Base-by-base conservation (phyloP, 2,797 vertebrate genomes). In the Naso thynnoides region DNA sequence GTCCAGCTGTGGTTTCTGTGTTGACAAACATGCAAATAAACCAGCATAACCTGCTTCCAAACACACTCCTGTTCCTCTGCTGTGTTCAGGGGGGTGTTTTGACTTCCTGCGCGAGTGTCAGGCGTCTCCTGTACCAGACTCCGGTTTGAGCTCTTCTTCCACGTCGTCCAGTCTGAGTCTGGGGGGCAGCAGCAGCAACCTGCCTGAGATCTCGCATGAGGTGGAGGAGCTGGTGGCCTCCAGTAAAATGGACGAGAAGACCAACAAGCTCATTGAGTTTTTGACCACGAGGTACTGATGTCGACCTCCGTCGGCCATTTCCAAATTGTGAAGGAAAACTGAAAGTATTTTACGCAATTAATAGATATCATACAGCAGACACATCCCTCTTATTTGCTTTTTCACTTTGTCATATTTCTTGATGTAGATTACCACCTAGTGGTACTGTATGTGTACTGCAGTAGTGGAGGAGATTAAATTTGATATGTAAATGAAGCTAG, bases 141-240 rank as follows among this genome's bases (percentile, higher is more conserved):
- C 98, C 0, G 98, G 98, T 1, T 89, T 99, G 68, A 99, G 97
- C 78, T 99, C 97, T 53, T 99, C 97, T 10, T 98, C 98, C 8
- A 98, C 98, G 10, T 98, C 97, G 0, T 99, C 98, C 92, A 99
- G 98, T 84, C 95, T 99, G 89, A 99, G 98, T 55, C 93, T 99
- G 60, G 97, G 97, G 4, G 88, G 93, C 58, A 95, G 93, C 86
- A 90, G 74, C 83, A 92, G 92, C 86, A 98, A 98, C 88, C 95
- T 99, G 86, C 97, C 98, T 0, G 97, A 99, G 86, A 98, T 97
- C 86, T 94, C 96, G n/a, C 96, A 97, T 27, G 97, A 93, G 24
- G 92, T 95, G 49, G 98, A 99, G 59, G 96, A 98, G 41, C 92
- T 95, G 72, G 96, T 95, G 53, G 88, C 94, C 56, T 89, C 94